Percentiles rank a stretch among this genome's conserved stretches.
Conservation (phyloP, 2,888 invertebrate genomes). For the Drosophila mimetica region DNA sequence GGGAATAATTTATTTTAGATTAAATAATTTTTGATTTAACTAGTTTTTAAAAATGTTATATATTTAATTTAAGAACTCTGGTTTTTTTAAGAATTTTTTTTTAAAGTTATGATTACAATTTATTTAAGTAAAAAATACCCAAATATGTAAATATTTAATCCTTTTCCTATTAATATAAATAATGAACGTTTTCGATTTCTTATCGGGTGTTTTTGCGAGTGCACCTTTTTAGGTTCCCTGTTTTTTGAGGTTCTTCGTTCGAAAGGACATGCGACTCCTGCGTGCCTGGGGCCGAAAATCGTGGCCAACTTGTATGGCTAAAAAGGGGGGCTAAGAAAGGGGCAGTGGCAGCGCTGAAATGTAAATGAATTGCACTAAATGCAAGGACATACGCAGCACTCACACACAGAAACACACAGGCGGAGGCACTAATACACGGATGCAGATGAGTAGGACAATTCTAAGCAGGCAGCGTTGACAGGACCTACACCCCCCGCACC, state of each 20-base stretch:
- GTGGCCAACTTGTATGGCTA: conserved; percentile 61
- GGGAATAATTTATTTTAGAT: not conserved
- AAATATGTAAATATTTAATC: not conserved
- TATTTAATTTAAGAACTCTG: no score
- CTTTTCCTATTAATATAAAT: not conserved
- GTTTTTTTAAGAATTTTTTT: no score
- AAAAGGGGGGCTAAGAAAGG: conserved; percentile 19
- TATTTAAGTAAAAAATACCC: no score
- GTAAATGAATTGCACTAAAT: conserved; percentile 79
- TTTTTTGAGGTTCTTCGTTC: conserved; percentile 65
- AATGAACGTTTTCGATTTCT: not conserved
- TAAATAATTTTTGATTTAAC: no score
- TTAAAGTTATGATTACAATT: no score
- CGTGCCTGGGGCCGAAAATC: conserved; percentile 56
- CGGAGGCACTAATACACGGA: not conserved
- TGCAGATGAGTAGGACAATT: conserved; percentile 41
- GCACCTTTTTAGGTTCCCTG: conserved; percentile 59
- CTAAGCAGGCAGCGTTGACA: conserved; percentile 57
- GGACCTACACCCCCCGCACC: conserved; percentile 6
- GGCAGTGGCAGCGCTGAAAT: conserved; percentile 69
- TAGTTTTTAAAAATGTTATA: no score
- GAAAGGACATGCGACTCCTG: conserved; percentile 69
- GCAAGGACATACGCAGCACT: conserved; percentile 77
- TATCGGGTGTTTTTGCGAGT: not conserved
- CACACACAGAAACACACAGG: conserved; percentile 30